Evolutionary conservation across 2,888 invertebrate genomes (phyloP), one percentile per base, ranked within the genome.

Genomic region (Thecocarcelia acutangulata): DNA sequence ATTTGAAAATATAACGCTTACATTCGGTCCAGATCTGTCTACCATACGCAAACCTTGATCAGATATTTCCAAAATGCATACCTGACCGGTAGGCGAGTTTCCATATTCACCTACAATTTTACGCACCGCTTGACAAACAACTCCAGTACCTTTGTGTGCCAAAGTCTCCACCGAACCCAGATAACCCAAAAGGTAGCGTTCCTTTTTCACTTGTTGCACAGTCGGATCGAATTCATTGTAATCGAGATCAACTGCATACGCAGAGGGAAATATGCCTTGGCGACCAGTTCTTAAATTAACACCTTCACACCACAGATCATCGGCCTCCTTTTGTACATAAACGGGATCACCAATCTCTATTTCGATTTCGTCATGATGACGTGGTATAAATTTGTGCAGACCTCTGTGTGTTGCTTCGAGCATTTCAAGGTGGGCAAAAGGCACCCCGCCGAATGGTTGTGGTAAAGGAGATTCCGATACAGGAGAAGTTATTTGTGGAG

Each of bases 221-320:
- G 94, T 93, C 4, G 97, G 96, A 90, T 98, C 97, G 89, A 98
- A 98, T 87, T 99, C 98, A 87, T 96, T 96, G 91, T 98, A 97
- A 87, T 98, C 98, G 92, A 98, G 95, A 89, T 99, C 98, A 24
- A 98, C 98, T 33, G 97, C 98, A 88, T 98, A 98, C 13, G 98
- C 98, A 79, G 97, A 96, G 2, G 99, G 99, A 88, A 99, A 99
- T 84, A 98, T 97, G 33, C 99, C 99, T 90, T 95, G 95, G 84
- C 97, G 94, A 13, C 97, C 97, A 2, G 98, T 97, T 86, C 98
- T 93, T 85, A 99, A 92, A 91, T 99, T 99, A 0, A 98, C 97
- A 58, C 98, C 98, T 94, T 98, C 97, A 91, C 97, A 97, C 99
- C 99, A 99, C 83, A 98, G 92, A 90, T 99, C 99, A 86, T 98